A percentile compares a stretch with the other conserved stretches of the same genome.
phyloP scores from a whole-genome alignment of 2,113 vertebrate genomes.

The Amphiprion ocellaris region DNA sequence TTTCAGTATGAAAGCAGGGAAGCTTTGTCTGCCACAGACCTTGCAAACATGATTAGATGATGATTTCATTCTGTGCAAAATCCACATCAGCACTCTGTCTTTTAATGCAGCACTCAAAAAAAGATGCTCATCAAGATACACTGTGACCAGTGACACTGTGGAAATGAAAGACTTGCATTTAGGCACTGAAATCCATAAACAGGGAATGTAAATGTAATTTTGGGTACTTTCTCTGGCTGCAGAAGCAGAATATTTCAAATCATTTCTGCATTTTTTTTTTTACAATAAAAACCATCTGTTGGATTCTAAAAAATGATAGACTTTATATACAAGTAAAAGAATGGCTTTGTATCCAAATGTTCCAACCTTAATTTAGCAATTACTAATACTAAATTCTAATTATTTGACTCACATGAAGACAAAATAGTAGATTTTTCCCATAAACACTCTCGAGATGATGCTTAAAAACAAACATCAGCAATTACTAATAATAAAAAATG shows the following conservation, averaged over 20 bases:
- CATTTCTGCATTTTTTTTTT: no score
- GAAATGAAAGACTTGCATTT: constrained; percentile 32
- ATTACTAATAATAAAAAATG: constrained; percentile 1
- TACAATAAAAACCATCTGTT: no score
- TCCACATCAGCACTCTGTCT: background rate
- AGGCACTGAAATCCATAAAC: background rate
- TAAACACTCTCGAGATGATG: background rate
- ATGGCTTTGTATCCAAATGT: background rate
- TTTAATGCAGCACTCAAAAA: constrained; percentile 23
- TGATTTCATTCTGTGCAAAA: constrained; percentile 27
- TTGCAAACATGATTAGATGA: constrained; percentile 45
- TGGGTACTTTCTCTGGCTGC: background rate
- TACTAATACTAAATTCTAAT: background rate
- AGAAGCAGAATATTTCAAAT: no score
- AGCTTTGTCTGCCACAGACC: constrained; percentile 24
- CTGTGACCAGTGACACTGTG: background rate
- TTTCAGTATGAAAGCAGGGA: constrained; percentile 20
- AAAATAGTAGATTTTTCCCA: background rate
- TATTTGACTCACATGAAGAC: background rate
- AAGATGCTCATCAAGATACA: constrained; percentile 17
- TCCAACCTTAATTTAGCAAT: background rate
- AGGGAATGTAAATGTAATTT: background rate
- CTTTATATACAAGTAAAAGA: background rate
- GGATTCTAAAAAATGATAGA: no score
- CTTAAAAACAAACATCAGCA: background rate